Conservation (phyloP, 2,113 vertebrate species). For the Osmerus mordax region DNA sequence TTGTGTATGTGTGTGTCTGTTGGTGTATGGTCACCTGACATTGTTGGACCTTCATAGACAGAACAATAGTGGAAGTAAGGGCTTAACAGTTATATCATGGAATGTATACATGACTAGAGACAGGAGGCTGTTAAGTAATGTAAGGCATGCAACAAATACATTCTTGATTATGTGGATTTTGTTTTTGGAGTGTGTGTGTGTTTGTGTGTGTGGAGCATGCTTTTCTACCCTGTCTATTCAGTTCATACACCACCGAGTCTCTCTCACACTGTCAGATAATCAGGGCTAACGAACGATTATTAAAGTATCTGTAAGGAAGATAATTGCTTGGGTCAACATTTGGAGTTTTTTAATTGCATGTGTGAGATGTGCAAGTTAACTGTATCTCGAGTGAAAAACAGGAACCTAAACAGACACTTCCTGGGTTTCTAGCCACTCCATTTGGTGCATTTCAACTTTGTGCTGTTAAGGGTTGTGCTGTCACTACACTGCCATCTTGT, state of each 20-base stretch:
- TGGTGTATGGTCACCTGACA: not conserved
- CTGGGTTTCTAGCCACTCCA: too few species aligned
- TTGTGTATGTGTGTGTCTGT: not conserved
- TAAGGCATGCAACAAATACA: constrained; percentile 38
- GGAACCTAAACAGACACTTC: too few species aligned
- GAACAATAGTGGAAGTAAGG: not conserved
- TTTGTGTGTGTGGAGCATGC: not conserved
- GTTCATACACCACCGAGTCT: too few species aligned
- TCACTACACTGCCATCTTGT: constrained; percentile 3
- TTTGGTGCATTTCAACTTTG: too few species aligned
- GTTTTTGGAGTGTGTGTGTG: constrained; percentile 1
- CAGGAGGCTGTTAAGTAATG: not conserved
- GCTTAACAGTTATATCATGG: not conserved
- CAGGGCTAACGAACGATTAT: too few species aligned
- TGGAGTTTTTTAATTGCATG: too few species aligned
- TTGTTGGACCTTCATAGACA: not conserved
- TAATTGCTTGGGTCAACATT: too few species aligned
- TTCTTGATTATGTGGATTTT: constrained; percentile 14
- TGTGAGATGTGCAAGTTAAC: too few species aligned
- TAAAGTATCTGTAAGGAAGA: too few species aligned
- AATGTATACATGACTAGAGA: constrained; percentile 5
- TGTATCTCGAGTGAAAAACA: too few species aligned
- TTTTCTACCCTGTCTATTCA: too few species aligned
- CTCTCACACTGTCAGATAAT: too few species aligned
- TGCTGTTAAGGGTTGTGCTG: not conserved